Base-by-base conservation (phyloP, 2,797 vertebrate genomes). In the Amphiprion clarkii region DNA sequence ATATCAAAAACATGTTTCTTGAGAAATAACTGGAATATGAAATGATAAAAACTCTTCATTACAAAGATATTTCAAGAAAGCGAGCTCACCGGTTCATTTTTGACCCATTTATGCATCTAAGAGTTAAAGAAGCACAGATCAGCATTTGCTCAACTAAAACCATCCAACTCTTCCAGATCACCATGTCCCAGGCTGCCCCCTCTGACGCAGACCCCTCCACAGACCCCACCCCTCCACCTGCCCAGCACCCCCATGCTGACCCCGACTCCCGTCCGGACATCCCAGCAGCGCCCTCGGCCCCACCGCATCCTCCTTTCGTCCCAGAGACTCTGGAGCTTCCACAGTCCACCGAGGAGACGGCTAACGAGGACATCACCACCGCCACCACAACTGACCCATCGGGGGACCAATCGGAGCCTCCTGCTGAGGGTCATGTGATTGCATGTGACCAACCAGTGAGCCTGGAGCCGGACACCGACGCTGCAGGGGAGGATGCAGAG, bases 401-500 rank as follows among this genome's bases (percentile, higher is more conserved):
- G 1, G 44, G 46, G 4, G 82, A 86, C 66, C 87, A 79, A 59
- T 56, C 70, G 6, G 74, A 88, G 53, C 49, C 54, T 3, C 40
- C 61, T 0, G 4, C 68, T 36, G 88, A 86, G 55, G 74, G 72
- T 88, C 93, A 86, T 52, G 21, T 82, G 86, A 72, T 79, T 0
- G 96, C 95, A 48, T 97, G 96, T 88, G 92, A 87, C 83, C 98
- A 99, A 75, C 93, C 96, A 0, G 95, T 99, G 84, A 98, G 89
- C 85, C 95, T 99, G n/a, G 96, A 99, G 71, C 75, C 91, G 0
- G 94, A 96, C 3, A 17, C 65, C 7, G 63, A 82, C 86, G 85
- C 71, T 67, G 84, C 63, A 27, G 89, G 86, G 40, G 90, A 77
- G 48, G 88, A 90, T 27, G 67, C 31, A 27, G 82, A 93, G 89